These are phyloP conservation scores for Ramazzottius varieornatus DNA, from an alignment of 2,888 invertebrate species.

Conservation along the genomic window DNA sequence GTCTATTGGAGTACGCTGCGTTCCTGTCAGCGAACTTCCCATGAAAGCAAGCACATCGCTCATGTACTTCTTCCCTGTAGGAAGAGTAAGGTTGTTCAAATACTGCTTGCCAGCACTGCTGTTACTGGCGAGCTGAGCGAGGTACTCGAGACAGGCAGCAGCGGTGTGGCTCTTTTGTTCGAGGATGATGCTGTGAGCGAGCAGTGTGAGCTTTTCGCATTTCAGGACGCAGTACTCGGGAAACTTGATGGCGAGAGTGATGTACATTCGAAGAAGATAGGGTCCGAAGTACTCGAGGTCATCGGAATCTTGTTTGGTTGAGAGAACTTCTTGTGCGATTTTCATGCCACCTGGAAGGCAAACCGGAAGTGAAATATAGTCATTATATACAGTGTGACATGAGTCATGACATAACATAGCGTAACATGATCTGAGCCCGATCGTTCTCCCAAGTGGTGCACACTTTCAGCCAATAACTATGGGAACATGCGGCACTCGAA, in stretches of 20 bases:
- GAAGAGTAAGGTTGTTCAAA: neutral
- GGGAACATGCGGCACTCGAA: no score
- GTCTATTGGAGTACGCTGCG: neutral
- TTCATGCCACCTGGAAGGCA: neutral
- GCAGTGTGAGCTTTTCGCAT: neutral
- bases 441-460: no score
- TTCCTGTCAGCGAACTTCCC: neutral
- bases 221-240: slow-evolving; percentile 1
- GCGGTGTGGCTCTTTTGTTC: neutral
- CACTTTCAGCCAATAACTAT: no score
- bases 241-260: neutral
- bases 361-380: neutral
- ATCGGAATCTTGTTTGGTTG: neutral
- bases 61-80: neutral
- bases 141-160: neutral
- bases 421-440: no score
- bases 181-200: neutral
- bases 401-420: no score
- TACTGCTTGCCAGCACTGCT: neutral
- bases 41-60: neutral
- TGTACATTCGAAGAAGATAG: neutral
- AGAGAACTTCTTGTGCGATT: neutral
- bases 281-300: neutral
- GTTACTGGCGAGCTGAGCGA: neutral
- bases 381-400: neutral